Evolutionary conservation across 2,113 vertebrate genomes (phyloP).

Genomic region (Cromileptes altivelis): DNA sequence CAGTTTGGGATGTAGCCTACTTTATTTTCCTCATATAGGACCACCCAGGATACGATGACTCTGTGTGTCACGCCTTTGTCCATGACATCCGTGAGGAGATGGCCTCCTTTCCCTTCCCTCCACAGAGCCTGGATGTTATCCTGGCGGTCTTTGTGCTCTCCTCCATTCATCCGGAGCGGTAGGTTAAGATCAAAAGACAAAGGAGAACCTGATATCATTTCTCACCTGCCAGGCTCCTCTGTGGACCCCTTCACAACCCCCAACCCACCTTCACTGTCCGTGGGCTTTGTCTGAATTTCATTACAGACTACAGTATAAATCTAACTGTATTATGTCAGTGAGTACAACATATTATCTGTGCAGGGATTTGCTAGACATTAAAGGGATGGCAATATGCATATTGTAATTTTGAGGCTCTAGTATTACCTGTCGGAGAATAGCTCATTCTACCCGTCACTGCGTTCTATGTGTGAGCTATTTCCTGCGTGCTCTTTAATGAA

Average conservation of each 20-base stretch:
- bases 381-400: background rate
- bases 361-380: background rate
- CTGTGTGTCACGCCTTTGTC: slow-evolving; percentile 91
- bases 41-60: slow-evolving; percentile 86
- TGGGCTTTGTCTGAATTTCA: slow-evolving; percentile 46
- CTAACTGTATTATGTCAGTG: background rate
- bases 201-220: slow-evolving; percentile 73
- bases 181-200: slow-evolving; percentile 84
- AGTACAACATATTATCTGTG: background rate
- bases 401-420: background rate
- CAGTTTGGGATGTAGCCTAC: background rate
- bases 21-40: slow-evolving; percentile 79
- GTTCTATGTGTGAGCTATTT: too few relatives aligned
- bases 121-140: slow-evolving; percentile 90
- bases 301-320: slow-evolving; percentile 16
- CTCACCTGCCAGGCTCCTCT: slow-evolving; percentile 60
- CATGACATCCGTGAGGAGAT: slow-evolving; percentile 90
- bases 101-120: slow-evolving; percentile 90
- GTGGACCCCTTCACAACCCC: slow-evolving; percentile 33
- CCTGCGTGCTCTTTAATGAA: too few relatives aligned
- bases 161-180: slow-evolving; percentile 93
- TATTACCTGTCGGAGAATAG: too few relatives aligned
- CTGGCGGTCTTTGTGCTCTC: slow-evolving; percentile 95
- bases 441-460: too few relatives aligned
- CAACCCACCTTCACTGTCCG: slow-evolving; percentile 23